Percentiles rank a stretch among this genome's conserved stretches.
Evolutionary conservation across 2,888 invertebrate species (phyloP).

Genomic region (Lacanobia oleracea): DNA sequence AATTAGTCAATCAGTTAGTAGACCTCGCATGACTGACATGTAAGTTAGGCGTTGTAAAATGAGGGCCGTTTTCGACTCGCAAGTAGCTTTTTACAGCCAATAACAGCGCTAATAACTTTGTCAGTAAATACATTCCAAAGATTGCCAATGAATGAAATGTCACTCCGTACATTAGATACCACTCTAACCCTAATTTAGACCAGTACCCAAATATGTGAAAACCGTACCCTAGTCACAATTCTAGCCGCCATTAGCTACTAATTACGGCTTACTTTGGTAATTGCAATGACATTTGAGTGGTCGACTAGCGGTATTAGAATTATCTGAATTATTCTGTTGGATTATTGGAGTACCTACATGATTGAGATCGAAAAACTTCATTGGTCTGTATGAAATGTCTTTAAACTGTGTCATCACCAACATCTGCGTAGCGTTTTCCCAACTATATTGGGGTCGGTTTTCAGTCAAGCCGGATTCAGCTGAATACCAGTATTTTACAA

Average conservation of each 20-base stretch:
- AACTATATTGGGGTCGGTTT: no score
- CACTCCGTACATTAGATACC: not conserved
- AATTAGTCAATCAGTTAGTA: no score
- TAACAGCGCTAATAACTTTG: conserved; percentile 77
- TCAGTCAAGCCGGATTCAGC: no score
- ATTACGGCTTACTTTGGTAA: conserved; percentile 50
- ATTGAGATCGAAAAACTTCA: conserved; percentile 9
- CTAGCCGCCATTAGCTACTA: conserved; percentile 37
- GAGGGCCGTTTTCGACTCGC: conserved; percentile 69
- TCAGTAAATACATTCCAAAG: conserved; percentile 61
- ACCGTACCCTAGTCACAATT: conserved; percentile 9
- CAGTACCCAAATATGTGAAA: conserved; percentile 29
- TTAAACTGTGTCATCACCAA: no score
- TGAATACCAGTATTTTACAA: no score
- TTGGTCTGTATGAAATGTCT: conserved; percentile 4
- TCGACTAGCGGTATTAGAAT: conserved; percentile 6
- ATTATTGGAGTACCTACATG: conserved; percentile 22
- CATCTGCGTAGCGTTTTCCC: no score
- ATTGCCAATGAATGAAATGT: not conserved
- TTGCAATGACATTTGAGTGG: conserved; percentile 43
- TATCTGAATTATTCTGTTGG: conserved; percentile 19
- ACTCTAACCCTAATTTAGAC: not conserved
- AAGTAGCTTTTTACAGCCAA: conserved; percentile 77
- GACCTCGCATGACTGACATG: conserved; percentile 25
- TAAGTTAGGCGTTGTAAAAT: conserved; percentile 70